These are phyloP conservation scores for Lontra canadensis DNA, from an alignment of 2,113 vertebrate genomes.

Conservation along the genomic window DNA sequence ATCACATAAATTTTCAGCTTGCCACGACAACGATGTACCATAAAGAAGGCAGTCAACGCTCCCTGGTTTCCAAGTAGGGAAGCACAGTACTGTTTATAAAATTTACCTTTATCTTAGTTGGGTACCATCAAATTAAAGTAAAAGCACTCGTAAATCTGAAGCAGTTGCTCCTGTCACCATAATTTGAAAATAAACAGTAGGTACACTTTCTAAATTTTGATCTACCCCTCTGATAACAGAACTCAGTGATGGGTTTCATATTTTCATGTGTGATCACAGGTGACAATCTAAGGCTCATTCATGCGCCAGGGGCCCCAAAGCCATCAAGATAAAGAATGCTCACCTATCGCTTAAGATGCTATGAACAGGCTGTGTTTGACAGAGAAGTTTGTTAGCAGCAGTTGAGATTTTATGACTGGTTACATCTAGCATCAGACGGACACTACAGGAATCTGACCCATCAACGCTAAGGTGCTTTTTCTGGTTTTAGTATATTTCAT, in stretches of 20 bases:
- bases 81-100: background rate
- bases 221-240: background rate
- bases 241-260: background rate
- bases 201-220: background rate
- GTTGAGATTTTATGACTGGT: background rate
- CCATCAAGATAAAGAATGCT: background rate
- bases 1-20: background rate
- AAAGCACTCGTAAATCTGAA: constrained; percentile 13
- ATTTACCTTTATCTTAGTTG: background rate
- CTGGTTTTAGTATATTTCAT: background rate
- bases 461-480: background rate
- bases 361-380: background rate
- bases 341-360: background rate
- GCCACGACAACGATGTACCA: background rate
- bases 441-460: background rate
- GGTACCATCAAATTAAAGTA: background rate
- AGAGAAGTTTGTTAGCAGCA: background rate
- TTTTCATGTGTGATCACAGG: background rate
- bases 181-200: background rate
- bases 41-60: background rate
- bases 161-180: background rate
- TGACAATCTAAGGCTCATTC: background rate
- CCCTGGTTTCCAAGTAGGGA: background rate
- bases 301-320: background rate
- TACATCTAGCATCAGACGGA: background rate